Evolutionary conservation across 2,113 vertebrate species (phyloP), one percentile per base, ranked within the genome.

Genomic region (Istiophorus platypterus): DNA sequence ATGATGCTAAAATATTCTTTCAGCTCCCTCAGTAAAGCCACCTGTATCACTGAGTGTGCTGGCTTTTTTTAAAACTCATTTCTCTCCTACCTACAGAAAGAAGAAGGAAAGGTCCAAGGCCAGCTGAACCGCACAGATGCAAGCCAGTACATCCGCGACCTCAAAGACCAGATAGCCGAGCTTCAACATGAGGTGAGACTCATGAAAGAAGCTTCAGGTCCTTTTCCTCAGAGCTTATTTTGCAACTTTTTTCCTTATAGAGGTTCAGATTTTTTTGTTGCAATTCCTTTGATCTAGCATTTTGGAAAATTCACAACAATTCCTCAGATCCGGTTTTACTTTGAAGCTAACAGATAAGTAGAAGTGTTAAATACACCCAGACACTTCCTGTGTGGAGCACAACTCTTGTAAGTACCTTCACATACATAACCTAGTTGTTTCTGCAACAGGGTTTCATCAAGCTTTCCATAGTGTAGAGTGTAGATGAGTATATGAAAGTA

Each of bases 61-160:
- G 8, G 27, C 27, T 49, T 12, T 58, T 34, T 39, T 62, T 7
- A 1, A 39, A 14, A 2, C 37, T 18, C 2, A 0, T 13, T 8
- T 75, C 6, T 85, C 13, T n/a, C 82, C 22, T 51, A 64, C 71
- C 88, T 61, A 85, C 95, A 99, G 98, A 99, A 98, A 94, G 98
- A 99, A 97, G 98, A 99, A 95, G 97, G 97, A 63, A 97, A 97
- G 93, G 94, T 99, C 89, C 96, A 99, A 91, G 98, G 98, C n/a
- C 98, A 99, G 76, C 96, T 99, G 84, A 98, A 97, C 95, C 97
- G 96, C 94, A 98, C 96, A 2, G 98, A 99, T 94, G 98, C 96
- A 54, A 97, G 94, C 91, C 98, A 99, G 95, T 98, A 98, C 89
- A 97, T 99, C 89, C 94, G 95, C 62, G 98, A 99, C 88, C 95